A percentile compares a stretch with the other conserved stretches of the same genome.
Evolutionary conservation across 2,888 invertebrate genomes (phyloP).

Genomic region (Netelia melanura): DNA sequence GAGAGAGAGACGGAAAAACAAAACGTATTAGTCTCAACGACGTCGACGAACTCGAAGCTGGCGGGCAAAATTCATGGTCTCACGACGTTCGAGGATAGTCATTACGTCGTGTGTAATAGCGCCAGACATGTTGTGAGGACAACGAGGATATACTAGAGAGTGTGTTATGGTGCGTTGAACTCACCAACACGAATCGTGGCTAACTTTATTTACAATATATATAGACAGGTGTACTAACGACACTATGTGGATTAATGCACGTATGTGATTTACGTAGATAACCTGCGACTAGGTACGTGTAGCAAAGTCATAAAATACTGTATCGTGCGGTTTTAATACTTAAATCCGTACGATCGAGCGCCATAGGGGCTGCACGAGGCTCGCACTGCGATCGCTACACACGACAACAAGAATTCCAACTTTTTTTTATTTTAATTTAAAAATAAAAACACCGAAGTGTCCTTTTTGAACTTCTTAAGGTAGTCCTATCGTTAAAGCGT

Average conservation of each 20-base stretch:
- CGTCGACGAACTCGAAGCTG: slow-evolving; percentile 34
- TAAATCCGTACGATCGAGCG: slow-evolving; percentile 42
- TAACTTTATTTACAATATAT: slow-evolving; percentile 9
- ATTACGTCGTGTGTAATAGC: slow-evolving; percentile 51
- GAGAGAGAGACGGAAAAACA: slow-evolving; percentile 2
- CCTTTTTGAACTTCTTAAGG: no score
- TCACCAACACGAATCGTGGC: slow-evolving; percentile 26
- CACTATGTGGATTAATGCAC: background rate
- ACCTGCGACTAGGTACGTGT: slow-evolving; percentile 23
- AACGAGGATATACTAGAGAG: slow-evolving; percentile 32
- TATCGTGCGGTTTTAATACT: slow-evolving; percentile 4
- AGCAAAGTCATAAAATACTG: slow-evolving; percentile 46
- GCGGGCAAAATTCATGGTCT: slow-evolving; percentile 59
- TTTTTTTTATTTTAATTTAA: no score
- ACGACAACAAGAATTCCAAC: no score
- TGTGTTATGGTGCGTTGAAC: slow-evolving; percentile 59
- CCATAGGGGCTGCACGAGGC: slow-evolving; percentile 6
- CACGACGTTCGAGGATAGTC: slow-evolving; percentile 51
- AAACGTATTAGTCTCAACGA: slow-evolving; percentile 31
- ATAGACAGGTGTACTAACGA: background rate
- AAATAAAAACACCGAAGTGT: no score
- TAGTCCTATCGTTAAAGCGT: no score
- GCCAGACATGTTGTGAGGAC: slow-evolving; percentile 50
- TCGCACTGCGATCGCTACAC: no score
- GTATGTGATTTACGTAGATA: slow-evolving; percentile 6